These are phyloP conservation scores for Drosophila kurseongensis DNA, from an alignment of 1,140 invertebrate species.

Conservation along the genomic window DNA sequence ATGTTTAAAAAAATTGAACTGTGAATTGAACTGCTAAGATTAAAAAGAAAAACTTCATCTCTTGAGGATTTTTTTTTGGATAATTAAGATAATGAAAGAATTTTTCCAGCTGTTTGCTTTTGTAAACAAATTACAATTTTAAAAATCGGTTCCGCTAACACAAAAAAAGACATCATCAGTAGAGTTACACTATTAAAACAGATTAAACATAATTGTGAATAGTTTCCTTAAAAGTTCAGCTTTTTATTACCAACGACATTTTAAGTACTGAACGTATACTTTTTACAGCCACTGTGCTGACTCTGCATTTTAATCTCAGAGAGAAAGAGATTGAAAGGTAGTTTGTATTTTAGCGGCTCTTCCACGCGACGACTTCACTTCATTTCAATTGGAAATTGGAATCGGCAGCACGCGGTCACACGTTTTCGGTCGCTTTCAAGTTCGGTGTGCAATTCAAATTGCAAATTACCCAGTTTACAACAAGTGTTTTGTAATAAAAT, in stretches of 20 bases:
- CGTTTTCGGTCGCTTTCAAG: slow-evolving; percentile 37
- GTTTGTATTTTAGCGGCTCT: slow-evolving; percentile 21
- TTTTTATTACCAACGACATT: neutral
- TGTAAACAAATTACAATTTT: no score
- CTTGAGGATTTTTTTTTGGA: no score
- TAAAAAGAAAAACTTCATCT: no score
- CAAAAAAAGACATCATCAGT: no score
- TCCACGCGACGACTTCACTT: slow-evolving; percentile 58
- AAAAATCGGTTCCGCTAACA: no score
- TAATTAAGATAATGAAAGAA: no score
- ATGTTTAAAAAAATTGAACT: no score
- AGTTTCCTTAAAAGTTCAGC: neutral
- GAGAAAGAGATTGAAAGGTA: slow-evolving; percentile 11
- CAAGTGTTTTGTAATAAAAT: slow-evolving; percentile 52
- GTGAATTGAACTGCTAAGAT: no score
- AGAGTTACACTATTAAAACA: no score
- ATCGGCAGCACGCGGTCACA: slow-evolving; percentile 57
- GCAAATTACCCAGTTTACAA: slow-evolving; percentile 36
- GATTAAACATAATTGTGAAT: no score
- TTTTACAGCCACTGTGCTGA: slow-evolving; percentile 41
- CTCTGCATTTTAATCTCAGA: slow-evolving; percentile 28
- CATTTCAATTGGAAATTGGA: slow-evolving; percentile 77
- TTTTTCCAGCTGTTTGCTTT: no score
- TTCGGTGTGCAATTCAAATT: slow-evolving; percentile 59
- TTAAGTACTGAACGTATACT: slow-evolving; percentile 17